Evolutionary conservation across 2,797 vertebrate species (phyloP).

Genomic region (Mionectes olivaceus): DNA sequence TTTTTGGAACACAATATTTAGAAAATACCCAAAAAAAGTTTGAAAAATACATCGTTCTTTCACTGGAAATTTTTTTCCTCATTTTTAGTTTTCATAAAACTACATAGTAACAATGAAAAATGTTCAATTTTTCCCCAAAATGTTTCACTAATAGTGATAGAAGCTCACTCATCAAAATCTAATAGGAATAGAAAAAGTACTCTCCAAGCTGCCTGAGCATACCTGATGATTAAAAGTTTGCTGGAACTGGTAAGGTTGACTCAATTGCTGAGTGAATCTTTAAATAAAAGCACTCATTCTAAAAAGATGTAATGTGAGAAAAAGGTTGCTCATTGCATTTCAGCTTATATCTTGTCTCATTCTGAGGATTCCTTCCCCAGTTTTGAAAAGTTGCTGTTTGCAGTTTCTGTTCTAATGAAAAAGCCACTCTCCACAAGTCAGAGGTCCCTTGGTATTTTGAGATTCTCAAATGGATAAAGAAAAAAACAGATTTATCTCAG

Average conservation of each 20-base stretch:
- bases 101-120: neutral
- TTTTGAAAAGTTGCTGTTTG: neutral
- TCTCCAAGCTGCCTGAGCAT: neutral
- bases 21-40: neutral
- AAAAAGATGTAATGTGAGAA: neutral
- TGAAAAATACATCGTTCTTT: neutral
- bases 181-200: neutral
- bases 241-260: neutral
- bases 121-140: fast-evolving
- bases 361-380: neutral
- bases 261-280: neutral
- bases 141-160: neutral
- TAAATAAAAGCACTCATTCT: neutral
- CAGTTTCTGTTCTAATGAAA: neutral
- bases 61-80: neutral
- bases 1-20: neutral
- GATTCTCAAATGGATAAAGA: neutral
- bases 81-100: neutral
- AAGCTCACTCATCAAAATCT: neutral
- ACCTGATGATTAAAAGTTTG: neutral
- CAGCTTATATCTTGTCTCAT: neutral
- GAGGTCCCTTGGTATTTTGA: neutral
- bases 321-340: neutral
- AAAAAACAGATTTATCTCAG: neutral
- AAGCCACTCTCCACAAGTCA: neutral